Percentiles rank a stretch among this genome's conserved stretches.
phyloP scores from a whole-genome alignment of 2,888 invertebrate genomes.

The Peribatodes rhomboidaria region DNA sequence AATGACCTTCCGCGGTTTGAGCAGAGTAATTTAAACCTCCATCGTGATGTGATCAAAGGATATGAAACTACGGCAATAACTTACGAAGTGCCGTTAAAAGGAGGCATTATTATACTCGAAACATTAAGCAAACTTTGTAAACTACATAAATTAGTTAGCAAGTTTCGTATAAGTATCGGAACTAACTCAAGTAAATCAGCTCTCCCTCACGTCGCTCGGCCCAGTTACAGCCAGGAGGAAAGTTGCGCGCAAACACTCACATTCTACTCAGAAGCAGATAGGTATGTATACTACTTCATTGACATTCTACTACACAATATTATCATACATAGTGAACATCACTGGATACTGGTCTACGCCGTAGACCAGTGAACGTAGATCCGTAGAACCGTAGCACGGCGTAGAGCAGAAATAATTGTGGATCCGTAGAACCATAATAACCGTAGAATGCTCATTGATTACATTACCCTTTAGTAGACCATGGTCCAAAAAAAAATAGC shows the following conservation, averaged over 20 bases:
- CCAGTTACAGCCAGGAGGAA: neutral
- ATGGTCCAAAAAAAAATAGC: too few relatives aligned
- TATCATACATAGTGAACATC: too few relatives aligned
- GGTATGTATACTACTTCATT: too few relatives aligned
- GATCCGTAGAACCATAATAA: too few relatives aligned
- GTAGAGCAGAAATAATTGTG: too few relatives aligned
- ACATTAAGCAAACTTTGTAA: constrained; percentile 5
- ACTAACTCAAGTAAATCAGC: constrained; percentile 9
- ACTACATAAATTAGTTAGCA: constrained; percentile 9
- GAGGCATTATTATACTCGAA: neutral
- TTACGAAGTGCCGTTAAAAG: constrained; percentile 3
- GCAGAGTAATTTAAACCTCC: neutral
- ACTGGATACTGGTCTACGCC: too few relatives aligned
- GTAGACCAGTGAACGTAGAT: too few relatives aligned
- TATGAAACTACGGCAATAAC: neutral
- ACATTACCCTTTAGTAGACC: too few relatives aligned
- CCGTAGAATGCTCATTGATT: too few relatives aligned
- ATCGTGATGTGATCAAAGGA: constrained; percentile 3
- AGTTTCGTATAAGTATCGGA: constrained; percentile 6
- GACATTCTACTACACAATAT: too few relatives aligned
- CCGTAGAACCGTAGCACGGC: too few relatives aligned
- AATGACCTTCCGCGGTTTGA: neutral
- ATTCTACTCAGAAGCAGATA: neutral
- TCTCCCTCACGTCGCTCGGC: neutral
- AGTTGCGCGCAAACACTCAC: neutral